phyloP scores from a whole-genome alignment of 2,113 vertebrate species.

The Gavia stellata region DNA sequence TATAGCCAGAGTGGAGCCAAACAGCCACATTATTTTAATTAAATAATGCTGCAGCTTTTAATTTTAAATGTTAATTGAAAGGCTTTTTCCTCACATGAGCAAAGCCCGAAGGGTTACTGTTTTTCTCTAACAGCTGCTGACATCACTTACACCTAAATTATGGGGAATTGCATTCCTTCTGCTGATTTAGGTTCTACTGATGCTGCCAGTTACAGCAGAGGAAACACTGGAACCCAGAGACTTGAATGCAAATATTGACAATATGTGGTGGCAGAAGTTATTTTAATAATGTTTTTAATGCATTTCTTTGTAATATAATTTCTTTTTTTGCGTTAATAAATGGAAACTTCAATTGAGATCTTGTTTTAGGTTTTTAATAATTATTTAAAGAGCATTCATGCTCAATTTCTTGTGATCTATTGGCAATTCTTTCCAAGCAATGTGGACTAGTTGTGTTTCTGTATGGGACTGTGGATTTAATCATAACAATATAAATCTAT shows the following conservation, averaged over 20 bases:
- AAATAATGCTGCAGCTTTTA: slow-evolving; percentile 26
- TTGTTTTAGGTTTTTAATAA: neutral
- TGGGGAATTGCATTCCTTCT: neutral
- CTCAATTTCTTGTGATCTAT: neutral
- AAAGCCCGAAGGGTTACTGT: neutral
- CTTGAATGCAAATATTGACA: neutral
- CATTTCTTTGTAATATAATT: neutral
- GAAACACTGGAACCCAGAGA: neutral
- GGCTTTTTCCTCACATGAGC: neutral
- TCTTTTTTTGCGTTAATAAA: neutral
- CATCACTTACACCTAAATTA: neutral
- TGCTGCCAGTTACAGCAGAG: neutral
- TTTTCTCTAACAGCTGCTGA: neutral
- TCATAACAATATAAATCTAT: neutral
- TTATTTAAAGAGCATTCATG: neutral
- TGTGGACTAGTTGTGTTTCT: neutral
- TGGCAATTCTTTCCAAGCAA: neutral
- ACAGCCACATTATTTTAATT: neutral
- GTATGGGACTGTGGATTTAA: neutral
- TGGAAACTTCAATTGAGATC: neutral
- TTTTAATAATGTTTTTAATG: neutral
- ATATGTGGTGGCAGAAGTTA: neutral
- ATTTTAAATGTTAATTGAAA: slow-evolving; percentile 22
- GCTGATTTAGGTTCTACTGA: neutral
- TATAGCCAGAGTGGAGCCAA: neutral